phyloP scores from a whole-genome alignment of 2,888 invertebrate genomes.

The Sceliomorpha sp. region DNA sequence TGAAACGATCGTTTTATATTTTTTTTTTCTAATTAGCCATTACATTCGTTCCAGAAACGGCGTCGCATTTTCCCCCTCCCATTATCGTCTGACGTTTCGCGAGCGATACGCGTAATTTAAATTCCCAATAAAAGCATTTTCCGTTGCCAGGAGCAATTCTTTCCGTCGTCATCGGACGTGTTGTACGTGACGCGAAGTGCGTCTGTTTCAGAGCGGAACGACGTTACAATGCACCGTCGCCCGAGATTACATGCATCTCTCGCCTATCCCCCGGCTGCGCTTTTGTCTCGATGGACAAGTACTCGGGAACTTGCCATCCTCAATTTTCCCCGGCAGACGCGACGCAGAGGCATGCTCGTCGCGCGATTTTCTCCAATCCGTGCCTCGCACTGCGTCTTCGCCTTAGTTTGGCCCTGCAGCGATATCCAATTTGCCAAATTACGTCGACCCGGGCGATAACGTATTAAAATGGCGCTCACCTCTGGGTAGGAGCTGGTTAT shows the following conservation, averaged over 20 bases:
- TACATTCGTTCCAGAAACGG: no score
- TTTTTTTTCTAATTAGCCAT: no score
- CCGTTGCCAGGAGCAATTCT: no score
- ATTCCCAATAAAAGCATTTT: no score
- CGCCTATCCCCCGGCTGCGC: constrained; percentile 27
- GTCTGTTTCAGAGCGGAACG: constrained; percentile 24
- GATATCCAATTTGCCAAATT: constrained; percentile 70
- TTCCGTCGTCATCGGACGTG: constrained; percentile 19
- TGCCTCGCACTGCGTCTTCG: constrained; percentile 32
- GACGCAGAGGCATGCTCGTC: constrained; percentile 7
- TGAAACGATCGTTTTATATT: no score
- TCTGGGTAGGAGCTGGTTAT: constrained; percentile 46
- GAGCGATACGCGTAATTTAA: no score
- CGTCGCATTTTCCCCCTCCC: no score
- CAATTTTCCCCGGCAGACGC: constrained; percentile 9
- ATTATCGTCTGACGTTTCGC: no score
- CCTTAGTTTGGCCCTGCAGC: constrained; percentile 58
- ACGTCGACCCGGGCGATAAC: constrained; percentile 60
- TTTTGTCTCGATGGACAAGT: constrained; percentile 43
- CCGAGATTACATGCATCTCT: constrained; percentile 43
- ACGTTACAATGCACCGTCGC: constrained; percentile 28
- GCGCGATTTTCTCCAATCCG: constrained; percentile 48
- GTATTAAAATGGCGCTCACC: constrained; percentile 62
- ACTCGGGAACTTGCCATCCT: constrained; percentile 37
- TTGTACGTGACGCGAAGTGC: constrained; percentile 19